These are phyloP conservation scores for Thermophis baileyi DNA, from an alignment of 2,113 vertebrate species.

Conservation along the genomic window DNA sequence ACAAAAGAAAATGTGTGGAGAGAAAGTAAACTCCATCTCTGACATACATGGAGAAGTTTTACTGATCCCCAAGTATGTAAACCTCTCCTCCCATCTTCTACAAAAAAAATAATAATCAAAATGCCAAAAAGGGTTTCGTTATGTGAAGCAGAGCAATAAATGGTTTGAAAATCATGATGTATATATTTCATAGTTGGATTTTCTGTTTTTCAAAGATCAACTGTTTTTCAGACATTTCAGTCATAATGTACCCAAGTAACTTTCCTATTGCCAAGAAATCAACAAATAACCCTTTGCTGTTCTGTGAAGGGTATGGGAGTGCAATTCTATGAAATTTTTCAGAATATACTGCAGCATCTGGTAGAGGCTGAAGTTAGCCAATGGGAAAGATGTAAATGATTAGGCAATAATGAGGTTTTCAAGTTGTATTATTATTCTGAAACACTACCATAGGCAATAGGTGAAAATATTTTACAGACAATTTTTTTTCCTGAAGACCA, in stretches of 20 bases:
- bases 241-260: not conserved
- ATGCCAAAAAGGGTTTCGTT: not conserved
- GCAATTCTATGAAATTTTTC: not conserved
- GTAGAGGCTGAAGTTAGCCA: not conserved
- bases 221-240: not conserved
- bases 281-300: not conserved
- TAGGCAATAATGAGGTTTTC: not conserved
- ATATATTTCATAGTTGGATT: not conserved
- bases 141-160: not conserved
- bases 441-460: not conserved
- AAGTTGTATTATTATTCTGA: not conserved
- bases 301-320: not conserved
- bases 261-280: not conserved
- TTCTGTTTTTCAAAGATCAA: not conserved
- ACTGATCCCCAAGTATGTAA: not conserved
- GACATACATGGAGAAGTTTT: not conserved
- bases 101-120: not conserved
- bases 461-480: not conserved
- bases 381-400: not conserved
- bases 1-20: not conserved
- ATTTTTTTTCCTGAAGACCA: not conserved
- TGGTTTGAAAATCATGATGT: not conserved
- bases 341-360: not conserved
- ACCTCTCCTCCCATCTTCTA: not conserved
- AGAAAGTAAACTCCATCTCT: not conserved